Conservation (phyloP, 2,113 vertebrate species). For the Dasyurus viverrinus region DNA sequence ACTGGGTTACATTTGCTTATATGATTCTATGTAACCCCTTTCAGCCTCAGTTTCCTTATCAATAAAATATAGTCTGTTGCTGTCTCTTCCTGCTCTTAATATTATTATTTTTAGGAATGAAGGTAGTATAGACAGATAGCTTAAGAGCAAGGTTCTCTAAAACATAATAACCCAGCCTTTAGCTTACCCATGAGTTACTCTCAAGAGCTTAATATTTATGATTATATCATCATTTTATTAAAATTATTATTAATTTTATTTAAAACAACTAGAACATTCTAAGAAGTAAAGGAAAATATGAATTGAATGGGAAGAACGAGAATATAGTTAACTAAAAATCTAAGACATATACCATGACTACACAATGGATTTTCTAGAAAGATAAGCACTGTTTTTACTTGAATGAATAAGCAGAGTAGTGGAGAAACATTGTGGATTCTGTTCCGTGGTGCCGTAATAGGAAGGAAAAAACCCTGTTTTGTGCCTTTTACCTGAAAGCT, state of each 20-base stretch:
- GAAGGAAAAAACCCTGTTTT: background rate
- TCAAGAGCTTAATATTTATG: background rate
- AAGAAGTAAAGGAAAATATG: background rate
- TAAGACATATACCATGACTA: background rate
- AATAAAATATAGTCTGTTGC: slow-evolving; percentile 35
- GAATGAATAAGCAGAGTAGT: background rate
- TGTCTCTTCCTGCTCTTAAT: background rate
- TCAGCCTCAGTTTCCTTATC: background rate
- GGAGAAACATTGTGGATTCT: background rate
- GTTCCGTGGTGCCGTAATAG: background rate
- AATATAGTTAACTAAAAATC: background rate
- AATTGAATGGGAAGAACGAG: slow-evolving; percentile 3
- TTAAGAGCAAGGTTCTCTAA: background rate
- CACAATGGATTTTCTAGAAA: slow-evolving; percentile 24
- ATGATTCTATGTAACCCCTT: background rate
- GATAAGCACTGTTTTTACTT: background rate
- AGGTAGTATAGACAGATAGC: background rate
- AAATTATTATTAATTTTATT: slow-evolving; percentile 16
- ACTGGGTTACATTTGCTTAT: background rate
- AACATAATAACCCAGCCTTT: background rate
- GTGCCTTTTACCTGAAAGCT: background rate
- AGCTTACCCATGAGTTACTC: background rate
- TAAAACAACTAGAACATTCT: slow-evolving; percentile 5
- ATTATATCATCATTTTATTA: background rate
- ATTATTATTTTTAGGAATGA: slow-evolving; percentile 46